Percentiles rank a stretch among this genome's conserved stretches.
Conservation (phyloP, 2,888 invertebrate genomes). For the Tetramorium bicarinatum region DNA sequence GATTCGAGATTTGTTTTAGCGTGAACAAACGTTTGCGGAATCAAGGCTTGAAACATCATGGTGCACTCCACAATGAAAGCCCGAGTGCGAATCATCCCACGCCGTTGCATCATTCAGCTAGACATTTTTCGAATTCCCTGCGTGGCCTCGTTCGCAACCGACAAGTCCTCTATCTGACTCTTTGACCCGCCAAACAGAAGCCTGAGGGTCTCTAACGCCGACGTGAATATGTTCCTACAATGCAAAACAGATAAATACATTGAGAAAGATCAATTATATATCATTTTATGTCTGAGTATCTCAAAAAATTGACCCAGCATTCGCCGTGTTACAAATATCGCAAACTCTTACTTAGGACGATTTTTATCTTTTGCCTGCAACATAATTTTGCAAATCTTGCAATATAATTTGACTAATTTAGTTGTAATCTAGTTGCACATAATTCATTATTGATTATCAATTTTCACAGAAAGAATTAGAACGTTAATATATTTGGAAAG, state of each 20-base stretch:
- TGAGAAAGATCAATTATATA: not conserved
- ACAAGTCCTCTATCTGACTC: conserved; percentile 44
- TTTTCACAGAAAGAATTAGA: too few relatives aligned
- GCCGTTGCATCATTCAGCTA: conserved; percentile 22
- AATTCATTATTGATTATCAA: too few relatives aligned
- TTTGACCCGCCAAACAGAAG: conserved; percentile 51
- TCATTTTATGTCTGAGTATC: not conserved
- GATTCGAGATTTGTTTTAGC: not conserved
- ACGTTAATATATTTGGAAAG: too few relatives aligned
- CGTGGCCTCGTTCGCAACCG: not conserved
- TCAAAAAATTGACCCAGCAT: not conserved
- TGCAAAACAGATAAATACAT: not conserved
- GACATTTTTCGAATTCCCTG: conserved; percentile 18
- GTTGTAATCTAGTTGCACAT: too few relatives aligned
- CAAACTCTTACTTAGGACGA: too few relatives aligned
- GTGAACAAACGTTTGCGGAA: not conserved
- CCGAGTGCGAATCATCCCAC: not conserved
- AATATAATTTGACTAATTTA: not conserved
- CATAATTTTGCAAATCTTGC: not conserved
- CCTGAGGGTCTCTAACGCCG: conserved; percentile 53
- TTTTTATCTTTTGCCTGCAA: too few relatives aligned
- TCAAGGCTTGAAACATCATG: not conserved
- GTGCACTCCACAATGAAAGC: not conserved
- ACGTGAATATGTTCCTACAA: conserved; percentile 61
- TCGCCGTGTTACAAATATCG: too few relatives aligned